Base-by-base conservation (phyloP, 2,113 vertebrate genomes). In the Passer domesticus region DNA sequence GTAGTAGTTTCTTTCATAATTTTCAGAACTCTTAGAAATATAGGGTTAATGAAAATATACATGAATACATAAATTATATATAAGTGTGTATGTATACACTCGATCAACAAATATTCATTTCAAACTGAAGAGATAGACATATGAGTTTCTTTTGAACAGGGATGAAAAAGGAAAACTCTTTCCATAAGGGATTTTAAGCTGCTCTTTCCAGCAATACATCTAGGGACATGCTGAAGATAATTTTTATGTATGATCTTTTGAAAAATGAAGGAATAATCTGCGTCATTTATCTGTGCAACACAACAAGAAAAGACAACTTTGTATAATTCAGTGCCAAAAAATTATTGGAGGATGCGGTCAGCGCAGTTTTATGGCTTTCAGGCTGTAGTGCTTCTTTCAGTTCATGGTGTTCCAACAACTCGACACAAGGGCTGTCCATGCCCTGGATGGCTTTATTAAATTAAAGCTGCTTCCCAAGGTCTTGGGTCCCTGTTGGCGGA, bases 391-490 rank as follows among this genome's bases (percentile, higher is more conserved):
- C 47, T 83, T 81, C 75, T 84, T 87, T 90, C 44, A 75, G 63
- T 86, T 96, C 69, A 72, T 93, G 83, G 68, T 58, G 68, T 93
- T 96, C 94, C 89, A 94, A 53, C 33, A 78, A 35, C 73, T 92
- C 85, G 72, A 25, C 8, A 3, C 83, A 46, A 93, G 60, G 2
- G 5, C 82, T 85, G 70, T 88, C 93, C 87, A 74, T 97, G 82
- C 79, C 89, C 87, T 81, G 92, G 73, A 82, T 87, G 90, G 64
- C 80, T 95, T 97, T 95, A 89, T 93, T 84, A 44, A 81, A 60
- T 94, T 93, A 89, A 64, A 92, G 27, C 11, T 78, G 66, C 82
- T 87, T 96, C 76, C 64, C 73, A 82, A 89, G 90, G 83, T 93
- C 88, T 73, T 2, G 16, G n/a, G 81, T 97, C 89, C 88, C 77